Evolutionary conservation across 2,888 invertebrate species (phyloP).

Genomic region (Cyrtodaria siliqua): DNA sequence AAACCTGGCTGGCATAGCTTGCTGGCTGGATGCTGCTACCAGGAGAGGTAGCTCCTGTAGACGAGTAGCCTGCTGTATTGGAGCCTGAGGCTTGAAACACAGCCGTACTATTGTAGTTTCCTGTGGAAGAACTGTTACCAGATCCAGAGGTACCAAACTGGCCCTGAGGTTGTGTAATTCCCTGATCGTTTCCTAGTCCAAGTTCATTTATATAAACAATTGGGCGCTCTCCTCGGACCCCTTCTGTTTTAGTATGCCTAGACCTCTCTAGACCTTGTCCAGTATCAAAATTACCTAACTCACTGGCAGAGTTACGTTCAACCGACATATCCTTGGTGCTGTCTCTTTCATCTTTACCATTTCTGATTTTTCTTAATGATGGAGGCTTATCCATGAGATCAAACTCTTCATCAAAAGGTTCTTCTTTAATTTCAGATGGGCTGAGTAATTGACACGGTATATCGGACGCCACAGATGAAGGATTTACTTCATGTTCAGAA

Average conservation of each 20-base stretch:
- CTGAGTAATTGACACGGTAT: constrained; percentile 1
- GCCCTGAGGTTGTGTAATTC: too few species aligned
- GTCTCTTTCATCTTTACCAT: neutral
- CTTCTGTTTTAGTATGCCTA: neutral
- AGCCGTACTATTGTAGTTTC: too few species aligned
- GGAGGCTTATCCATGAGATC: neutral
- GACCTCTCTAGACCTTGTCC: neutral
- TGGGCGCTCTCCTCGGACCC: too few species aligned
- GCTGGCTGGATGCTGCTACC: too few species aligned
- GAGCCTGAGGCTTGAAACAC: too few species aligned
- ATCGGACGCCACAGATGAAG: neutral
- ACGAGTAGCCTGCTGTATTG: too few species aligned
- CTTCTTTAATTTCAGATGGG: constrained; percentile 30
- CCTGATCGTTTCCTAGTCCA: too few species aligned
- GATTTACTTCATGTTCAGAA: neutral
- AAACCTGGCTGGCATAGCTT: too few species aligned
- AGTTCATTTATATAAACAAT: too few species aligned
- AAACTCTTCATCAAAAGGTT: constrained; percentile 41
- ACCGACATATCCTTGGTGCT: neutral
- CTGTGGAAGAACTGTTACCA: too few species aligned
- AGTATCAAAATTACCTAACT: neutral
- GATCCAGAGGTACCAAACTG: too few species aligned
- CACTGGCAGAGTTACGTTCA: neutral
- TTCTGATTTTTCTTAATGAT: neutral
- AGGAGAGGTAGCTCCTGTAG: too few species aligned